Evolutionary conservation across 2,797 vertebrate species (phyloP), one percentile per base, ranked within the genome.

Genomic region (Lindbergichthys nudifrons): DNA sequence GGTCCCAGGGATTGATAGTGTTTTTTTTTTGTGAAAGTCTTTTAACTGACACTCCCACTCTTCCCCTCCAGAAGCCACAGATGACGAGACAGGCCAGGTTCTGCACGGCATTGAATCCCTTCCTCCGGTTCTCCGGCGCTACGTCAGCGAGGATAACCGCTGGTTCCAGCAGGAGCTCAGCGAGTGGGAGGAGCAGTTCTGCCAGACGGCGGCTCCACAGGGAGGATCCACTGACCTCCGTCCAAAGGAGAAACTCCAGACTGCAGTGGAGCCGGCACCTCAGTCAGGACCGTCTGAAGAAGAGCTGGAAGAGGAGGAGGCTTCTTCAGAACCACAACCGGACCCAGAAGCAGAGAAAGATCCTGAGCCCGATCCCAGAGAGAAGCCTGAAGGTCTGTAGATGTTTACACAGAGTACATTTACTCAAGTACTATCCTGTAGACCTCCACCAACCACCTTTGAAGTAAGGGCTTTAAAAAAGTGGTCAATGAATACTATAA

Each of bases 121-220:
- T 51, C 94, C 96, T 0, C 59, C 93, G 0, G 82, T 95, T 30
- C 95, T 99, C 47, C 91, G 92, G 41, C 95, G 92, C 23, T 97
- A 96, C 48, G 95, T 99, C 66, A 93, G 94, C 41, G 96, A 98
- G 73, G 96, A 98, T 70, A 99, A 98, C 92, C 96, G 95, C 91
- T 94, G 94, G 75, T 96, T 99, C 74, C 96, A 97, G 85, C 96
- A 96, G 83, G 97, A 99, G 92, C 89, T 97, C 11, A 96, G 92
- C 4, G 97, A 98, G 39, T 98, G 97, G 98, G 95, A 98, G 94
- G 96, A 97, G 72, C 97, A 98, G 52, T 96, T 96, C 50, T 96
- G 96, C 82, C 97, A 97, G 89, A 93, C 81, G 0, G 89, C 89
- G 0, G 30, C 96, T 3, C 95, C 95, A 5, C 96, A 96, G 70